Conservation (phyloP, 35 echinoderm and acorn worm genomes). For the Amphiura filiformis region DNA sequence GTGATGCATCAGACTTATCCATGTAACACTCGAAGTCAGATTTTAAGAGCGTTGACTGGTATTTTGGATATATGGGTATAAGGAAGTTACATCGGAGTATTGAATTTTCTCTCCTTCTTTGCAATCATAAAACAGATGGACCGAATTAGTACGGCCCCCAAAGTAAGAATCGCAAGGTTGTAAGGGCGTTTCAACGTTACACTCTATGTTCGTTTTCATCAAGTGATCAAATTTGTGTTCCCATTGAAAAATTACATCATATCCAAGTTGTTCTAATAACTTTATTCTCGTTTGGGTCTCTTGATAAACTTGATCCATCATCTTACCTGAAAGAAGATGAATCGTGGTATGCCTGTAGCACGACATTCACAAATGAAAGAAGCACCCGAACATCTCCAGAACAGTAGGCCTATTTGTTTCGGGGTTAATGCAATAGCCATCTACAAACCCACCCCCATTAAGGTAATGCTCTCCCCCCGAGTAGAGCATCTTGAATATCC, state of each 20-base stretch:
- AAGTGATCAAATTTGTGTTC: slow-evolving; percentile 24
- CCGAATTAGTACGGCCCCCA: slow-evolving; percentile 64
- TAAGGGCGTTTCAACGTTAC: background rate
- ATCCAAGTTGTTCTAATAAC: background rate
- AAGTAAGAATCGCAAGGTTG: slow-evolving; percentile 57
- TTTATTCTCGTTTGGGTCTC: background rate
- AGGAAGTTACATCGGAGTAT: slow-evolving; percentile 46
- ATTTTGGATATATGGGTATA: slow-evolving; percentile 43
- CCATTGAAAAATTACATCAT: slow-evolving; percentile 20
- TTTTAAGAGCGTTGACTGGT: no score
- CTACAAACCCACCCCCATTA: no score
- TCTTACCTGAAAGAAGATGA: background rate
- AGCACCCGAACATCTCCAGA: no score
- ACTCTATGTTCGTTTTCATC: background rate
- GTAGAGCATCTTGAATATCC: no score
- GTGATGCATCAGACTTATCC: background rate
- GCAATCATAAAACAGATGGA: slow-evolving; percentile 37
- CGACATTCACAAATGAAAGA: no score
- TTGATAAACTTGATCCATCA: slow-evolving; percentile 27
- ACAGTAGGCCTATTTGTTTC: no score
- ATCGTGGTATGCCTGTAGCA: no score
- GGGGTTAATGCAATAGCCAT: no score
- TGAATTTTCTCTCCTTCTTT: slow-evolving; percentile 22
- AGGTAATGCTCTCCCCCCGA: slow-evolving; percentile 11
- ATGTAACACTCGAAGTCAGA: slow-evolving; percentile 18